phyloP scores from a whole-genome alignment of 2,888 invertebrate genomes.

The Agrochola lota region DNA sequence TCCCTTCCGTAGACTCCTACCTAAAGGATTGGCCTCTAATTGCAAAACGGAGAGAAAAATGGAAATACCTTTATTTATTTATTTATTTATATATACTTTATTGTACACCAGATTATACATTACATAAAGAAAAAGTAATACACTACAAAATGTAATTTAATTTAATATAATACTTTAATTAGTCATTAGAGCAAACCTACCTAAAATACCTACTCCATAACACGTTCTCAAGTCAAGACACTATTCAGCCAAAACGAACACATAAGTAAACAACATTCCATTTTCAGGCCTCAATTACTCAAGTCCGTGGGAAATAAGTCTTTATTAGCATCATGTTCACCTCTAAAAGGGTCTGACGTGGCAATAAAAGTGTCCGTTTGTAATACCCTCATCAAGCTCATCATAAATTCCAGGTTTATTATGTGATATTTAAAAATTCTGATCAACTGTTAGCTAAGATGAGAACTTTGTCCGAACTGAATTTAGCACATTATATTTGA shows the following conservation, averaged over 20 bases:
- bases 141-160: no score
- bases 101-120: no score
- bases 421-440: slow-evolving; percentile 64
- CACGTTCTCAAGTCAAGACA: neutral
- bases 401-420: slow-evolving; percentile 71
- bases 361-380: slow-evolving; percentile 78
- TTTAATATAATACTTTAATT: neutral
- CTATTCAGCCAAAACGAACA: neutral
- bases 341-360: slow-evolving; percentile 67
- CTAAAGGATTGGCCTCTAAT: no score
- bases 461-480: neutral
- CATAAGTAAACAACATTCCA: slow-evolving; percentile 9
- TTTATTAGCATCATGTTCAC: slow-evolving; percentile 63
- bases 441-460: slow-evolving; percentile 60
- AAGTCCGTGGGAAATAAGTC: slow-evolving; percentile 52
- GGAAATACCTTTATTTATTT: no score
- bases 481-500: neutral
- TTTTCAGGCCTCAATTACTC: slow-evolving; percentile 38
- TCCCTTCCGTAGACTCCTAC: no score
- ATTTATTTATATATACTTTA: no score
- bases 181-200: neutral
- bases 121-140: no score
- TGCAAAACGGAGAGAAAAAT: no score
- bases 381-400: slow-evolving; percentile 76
- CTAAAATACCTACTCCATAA: neutral